A percentile compares a stretch with the other conserved stretches of the same genome.
phyloP scores from a whole-genome alignment of 2,797 vertebrate species.

The Cephalopachus bancanus region DNA sequence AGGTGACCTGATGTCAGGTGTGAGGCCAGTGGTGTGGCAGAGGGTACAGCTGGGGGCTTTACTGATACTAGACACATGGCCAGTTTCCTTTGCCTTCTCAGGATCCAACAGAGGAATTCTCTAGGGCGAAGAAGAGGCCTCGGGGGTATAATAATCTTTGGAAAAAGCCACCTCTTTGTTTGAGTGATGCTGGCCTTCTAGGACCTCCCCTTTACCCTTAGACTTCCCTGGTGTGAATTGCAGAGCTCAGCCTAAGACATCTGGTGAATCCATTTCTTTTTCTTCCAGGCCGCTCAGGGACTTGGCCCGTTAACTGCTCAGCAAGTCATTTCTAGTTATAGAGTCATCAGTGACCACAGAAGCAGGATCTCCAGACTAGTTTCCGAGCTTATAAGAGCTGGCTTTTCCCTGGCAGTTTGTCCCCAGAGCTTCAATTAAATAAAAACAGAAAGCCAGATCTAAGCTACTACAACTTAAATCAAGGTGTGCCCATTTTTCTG shows the following conservation, averaged over 20 bases:
- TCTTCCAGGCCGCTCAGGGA: conserved; percentile 62
- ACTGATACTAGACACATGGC: not conserved
- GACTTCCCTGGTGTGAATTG: conserved; percentile 54
- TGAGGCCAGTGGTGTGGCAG: not conserved
- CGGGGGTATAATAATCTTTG: not conserved
- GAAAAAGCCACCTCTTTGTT: conserved; percentile 42
- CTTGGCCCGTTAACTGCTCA: conserved; percentile 66
- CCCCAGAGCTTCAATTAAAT: conserved; percentile 52
- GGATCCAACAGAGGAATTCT: not conserved
- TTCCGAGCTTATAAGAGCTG: conserved; percentile 31
- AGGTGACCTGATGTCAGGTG: not conserved
- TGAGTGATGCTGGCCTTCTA: conserved; percentile 27
- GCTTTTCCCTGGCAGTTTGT: conserved; percentile 46
- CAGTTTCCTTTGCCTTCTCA: conserved; percentile 26
- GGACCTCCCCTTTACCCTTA: conserved; percentile 36
- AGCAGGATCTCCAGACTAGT: conserved; percentile 70
- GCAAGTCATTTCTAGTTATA: conserved; percentile 78
- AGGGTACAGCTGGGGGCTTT: not conserved
- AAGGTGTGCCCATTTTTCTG: not conserved
- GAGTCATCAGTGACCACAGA: conserved; percentile 77
- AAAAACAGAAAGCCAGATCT: conserved; percentile 54
- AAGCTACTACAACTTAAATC: conserved; percentile 12
- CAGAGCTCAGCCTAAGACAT: conserved; percentile 72
- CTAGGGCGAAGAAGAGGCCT: not conserved
- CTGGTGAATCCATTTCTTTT: conserved; percentile 78